phyloP scores from a whole-genome alignment of 2,888 invertebrate genomes.

The Dasypogon diadema region DNA sequence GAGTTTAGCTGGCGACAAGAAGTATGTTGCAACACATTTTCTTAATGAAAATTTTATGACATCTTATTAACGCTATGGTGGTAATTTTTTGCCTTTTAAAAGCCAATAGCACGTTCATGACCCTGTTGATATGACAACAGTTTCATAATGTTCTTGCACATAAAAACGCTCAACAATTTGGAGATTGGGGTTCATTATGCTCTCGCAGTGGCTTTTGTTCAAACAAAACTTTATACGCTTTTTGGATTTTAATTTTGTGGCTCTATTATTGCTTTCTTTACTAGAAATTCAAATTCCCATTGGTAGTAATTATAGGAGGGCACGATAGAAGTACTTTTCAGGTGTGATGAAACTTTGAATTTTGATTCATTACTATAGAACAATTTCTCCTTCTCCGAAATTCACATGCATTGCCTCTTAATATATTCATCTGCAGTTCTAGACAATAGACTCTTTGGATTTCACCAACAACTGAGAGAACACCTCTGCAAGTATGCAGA shows the following conservation, averaged over 20 bases:
- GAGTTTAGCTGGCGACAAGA: conserved; percentile 37
- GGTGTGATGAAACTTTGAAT: conserved; percentile 35
- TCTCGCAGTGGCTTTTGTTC: background rate
- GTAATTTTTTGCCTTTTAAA: conserved; percentile 45
- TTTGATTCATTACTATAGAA: background rate
- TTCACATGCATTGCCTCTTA: conserved; percentile 18
- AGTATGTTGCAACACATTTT: conserved; percentile 59
- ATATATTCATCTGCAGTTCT: conserved; percentile 42
- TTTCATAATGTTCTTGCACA: conserved; percentile 3
- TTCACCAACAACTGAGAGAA: conserved; percentile 13
- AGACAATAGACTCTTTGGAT: conserved; percentile 42
- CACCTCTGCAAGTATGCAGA: conserved; percentile 14
- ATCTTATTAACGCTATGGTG: conserved; percentile 49
- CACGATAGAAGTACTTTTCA: background rate
- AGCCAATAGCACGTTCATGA: conserved; percentile 31
- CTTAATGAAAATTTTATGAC: conserved; percentile 61
- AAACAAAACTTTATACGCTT: conserved; percentile 15
- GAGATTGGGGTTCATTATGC: conserved; percentile 15
- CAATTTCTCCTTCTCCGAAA: conserved; percentile 11
- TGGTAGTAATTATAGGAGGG: conserved; percentile 1
- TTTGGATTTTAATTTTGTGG: conserved; percentile 25
- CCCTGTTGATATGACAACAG: conserved; percentile 29
- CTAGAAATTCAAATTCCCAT: conserved; percentile 18
- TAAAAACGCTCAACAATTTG: background rate
- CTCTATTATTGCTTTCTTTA: conserved; percentile 21